Evolutionary conservation across 2,888 invertebrate species (phyloP), one percentile per base, ranked within the genome.

Genomic region (Pollenia amentaria): DNA sequence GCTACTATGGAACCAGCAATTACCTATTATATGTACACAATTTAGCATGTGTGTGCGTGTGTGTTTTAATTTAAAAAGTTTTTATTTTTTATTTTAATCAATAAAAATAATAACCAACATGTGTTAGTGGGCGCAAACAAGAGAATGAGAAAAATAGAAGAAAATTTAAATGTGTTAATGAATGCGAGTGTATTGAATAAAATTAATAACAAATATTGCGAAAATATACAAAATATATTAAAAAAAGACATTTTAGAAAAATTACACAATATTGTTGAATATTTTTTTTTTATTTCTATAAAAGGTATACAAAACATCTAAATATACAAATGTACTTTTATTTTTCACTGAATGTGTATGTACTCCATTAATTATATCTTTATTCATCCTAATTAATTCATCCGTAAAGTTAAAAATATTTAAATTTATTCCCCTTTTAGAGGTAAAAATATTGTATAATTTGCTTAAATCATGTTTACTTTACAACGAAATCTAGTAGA

Each of bases 1-100:
- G 92, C 92, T 80, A 92, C 91, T 89, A 93, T 92, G 57, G 93
- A 92, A 87, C 92, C 93, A 88, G 93, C 92, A 87, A 92, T 92
- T 87, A 92, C 91, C 92, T 93, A 89, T 77, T 82, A 67, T 84
- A 73, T 79, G 38, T 86, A 72, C 77, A 55, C 70, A 79, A 55
- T 85, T 81, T 69, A 38, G 11, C 10, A 62, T 79, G 65, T 79
- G 81, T 83, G 84, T 84, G 87, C 69, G 81, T 82, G 81, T 77
- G 79, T 82, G 79, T 84, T 73, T 62, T n/a, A 10, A 65, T 42
- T 67, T 67, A 12, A 29, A 64, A 6, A 67, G 44, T 65, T 53
- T 51, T 76, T 40, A 44, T 0, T 7, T 60, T 57, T 21, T 75
- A 8, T 62, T 70, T 77, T 53, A n/a, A 69, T 57, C 18, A 67